Conservation (phyloP, 1,140 invertebrate genomes). For the Battus philenor region DNA sequence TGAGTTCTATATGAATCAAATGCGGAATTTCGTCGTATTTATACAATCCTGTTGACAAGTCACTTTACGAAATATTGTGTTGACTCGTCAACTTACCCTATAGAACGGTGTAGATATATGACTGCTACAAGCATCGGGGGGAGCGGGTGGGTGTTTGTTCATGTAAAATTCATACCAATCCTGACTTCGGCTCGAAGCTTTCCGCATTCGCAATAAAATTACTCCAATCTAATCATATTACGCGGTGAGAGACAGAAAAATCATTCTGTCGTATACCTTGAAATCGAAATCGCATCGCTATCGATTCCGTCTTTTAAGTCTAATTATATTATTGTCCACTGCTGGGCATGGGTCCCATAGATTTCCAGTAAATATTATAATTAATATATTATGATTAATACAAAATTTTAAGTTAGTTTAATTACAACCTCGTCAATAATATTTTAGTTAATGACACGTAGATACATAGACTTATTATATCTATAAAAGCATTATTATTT, state of each 20-base stretch:
- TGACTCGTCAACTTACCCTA: slow-evolving; percentile 9
- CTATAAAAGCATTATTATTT: no score
- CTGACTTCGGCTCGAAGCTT: slow-evolving; percentile 32
- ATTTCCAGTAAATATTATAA: no score
- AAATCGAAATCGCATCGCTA: slow-evolving; percentile 2
- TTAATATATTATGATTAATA: no score
- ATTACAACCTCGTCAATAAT: no score
- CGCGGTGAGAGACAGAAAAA: slow-evolving; percentile 21
- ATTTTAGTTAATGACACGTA: no score
- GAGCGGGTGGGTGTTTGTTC: slow-evolving; percentile 30
- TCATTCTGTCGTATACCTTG: slow-evolving; percentile 8
- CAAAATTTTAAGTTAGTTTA: no score
- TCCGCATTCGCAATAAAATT: slow-evolving; percentile 52
- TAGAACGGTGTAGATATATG: slow-evolving; percentile 40
- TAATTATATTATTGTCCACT: no score
- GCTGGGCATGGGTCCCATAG: no score
- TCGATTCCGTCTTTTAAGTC: no score
- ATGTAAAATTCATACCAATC: slow-evolving; percentile 68
- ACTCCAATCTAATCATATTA: slow-evolving; percentile 61
- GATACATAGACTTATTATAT: no score
- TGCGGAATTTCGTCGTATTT: slow-evolving; percentile 1
- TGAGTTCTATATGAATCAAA: no score
- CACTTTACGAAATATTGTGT: slow-evolving; percentile 1
- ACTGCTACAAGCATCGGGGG: slow-evolving; percentile 27
- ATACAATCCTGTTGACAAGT: not conserved